Conservation (phyloP, 2,888 invertebrate genomes). For the Emesis russula region DNA sequence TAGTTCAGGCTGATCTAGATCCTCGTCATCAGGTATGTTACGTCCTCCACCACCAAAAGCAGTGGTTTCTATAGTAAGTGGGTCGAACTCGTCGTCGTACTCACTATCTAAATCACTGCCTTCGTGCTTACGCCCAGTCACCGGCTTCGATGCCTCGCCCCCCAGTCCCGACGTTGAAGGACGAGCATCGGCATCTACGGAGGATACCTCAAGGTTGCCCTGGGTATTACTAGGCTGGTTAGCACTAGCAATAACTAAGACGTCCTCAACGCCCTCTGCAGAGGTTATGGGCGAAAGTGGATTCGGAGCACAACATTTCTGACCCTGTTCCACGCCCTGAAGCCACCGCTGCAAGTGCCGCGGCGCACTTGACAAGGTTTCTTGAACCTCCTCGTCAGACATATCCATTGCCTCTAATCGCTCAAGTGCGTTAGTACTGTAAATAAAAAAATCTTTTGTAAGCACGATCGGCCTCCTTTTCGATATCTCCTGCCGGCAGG, state of each 20-base stretch:
- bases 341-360: no score
- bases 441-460: no score
- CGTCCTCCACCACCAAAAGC: neutral
- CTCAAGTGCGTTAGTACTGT: no score
- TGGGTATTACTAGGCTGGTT: slow-evolving; percentile 10
- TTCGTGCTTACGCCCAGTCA: neutral
- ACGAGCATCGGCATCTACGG: slow-evolving; percentile 3
- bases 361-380: no score
- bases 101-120: slow-evolving; percentile 29
- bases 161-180: neutral
- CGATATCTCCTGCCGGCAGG: no score
- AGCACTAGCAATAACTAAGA: neutral
- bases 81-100: neutral
- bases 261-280: no score
- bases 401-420: no score
- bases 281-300: no score
- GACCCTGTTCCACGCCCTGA: no score
- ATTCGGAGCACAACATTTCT: no score
- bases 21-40: slow-evolving; percentile 14
- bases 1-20: neutral
- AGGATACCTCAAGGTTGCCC: neutral
- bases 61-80: neutral
- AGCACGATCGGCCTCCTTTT: no score
- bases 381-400: no score
- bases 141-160: neutral